Base-by-base conservation (phyloP, 2,888 invertebrate species). In the Scotopteryx bipunctaria region DNA sequence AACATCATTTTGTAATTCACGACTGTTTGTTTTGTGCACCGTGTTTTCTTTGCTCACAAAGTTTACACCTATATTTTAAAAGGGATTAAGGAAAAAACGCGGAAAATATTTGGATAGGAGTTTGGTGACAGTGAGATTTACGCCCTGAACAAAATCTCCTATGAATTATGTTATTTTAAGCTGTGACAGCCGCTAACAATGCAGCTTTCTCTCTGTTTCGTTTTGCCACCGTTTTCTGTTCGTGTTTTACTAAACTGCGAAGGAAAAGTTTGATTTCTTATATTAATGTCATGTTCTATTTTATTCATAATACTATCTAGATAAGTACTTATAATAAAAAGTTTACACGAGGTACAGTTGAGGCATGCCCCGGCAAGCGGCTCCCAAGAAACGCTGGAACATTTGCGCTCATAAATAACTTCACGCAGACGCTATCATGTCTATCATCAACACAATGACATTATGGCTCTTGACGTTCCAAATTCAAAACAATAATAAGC, bases 401-500 rank as follows among this genome's bases (percentile, higher is more conserved):
- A 71, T 72, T 67, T 62, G 71, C 63, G 66, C 59, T 71, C 66
- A 64, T 71, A 66, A 72, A 61, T 76, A 56, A 69, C 68, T 71
- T 68, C 63, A 69, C 59, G 66, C 67, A 65, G 68, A 76, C 72
- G 71, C 71, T 76, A 82, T 83, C 79, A 61, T 56, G 45, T 68
- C 70, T 70, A 71, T 75, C 71, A 81, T 81, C 80, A 57, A 55
- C 63, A 61, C 66, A 73, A 76, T 73, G 77, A 78, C 80, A 81
- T 73, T 35, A 75, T 75, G 72, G 73, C 74, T 73, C 71, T 77
- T 73, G 78, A 79, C 78, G 76, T 76, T 74, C 67, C 63, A 76
- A 81, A 77, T 79, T 83, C 83, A 83, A 87, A 88, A 89, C 88
- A 89, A 87, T 86, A 84, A 83, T 81, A 82, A 77, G 74, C 66